Conservation (phyloP, 2,113 vertebrate species). For the Hemichromis elongatus region DNA sequence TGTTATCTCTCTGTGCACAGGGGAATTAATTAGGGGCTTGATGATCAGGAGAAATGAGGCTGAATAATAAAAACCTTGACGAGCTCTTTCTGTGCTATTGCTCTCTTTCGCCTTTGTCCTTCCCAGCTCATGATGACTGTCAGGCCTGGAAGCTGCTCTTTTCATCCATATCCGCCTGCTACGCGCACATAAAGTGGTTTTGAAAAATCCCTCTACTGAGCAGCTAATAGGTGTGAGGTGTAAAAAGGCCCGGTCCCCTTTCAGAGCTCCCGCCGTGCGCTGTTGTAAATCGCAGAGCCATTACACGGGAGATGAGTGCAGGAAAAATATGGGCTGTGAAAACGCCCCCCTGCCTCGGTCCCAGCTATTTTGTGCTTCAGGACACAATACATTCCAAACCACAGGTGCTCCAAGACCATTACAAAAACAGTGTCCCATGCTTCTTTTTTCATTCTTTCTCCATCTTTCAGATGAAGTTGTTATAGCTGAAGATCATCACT, state of each 20-base stretch:
- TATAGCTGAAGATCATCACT: not conserved
- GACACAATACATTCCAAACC: not conserved
- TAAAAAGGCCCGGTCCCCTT: not conserved
- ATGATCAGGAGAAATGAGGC: slow-evolving; percentile 22
- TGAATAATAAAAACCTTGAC: slow-evolving; percentile 22
- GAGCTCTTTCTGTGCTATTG: not conserved
- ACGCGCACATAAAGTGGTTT: slow-evolving; percentile 2
- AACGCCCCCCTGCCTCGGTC: not conserved
- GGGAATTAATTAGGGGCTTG: slow-evolving; percentile 40
- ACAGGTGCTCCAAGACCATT: not conserved
- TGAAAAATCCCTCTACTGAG: slow-evolving; percentile 15
- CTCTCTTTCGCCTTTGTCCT: slow-evolving; percentile 4
- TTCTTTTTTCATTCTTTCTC: not conserved
- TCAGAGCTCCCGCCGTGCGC: not conserved
- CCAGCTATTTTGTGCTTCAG: slow-evolving; percentile 9
- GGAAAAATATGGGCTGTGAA: not conserved
- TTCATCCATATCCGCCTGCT: not conserved
- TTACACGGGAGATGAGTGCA: slow-evolving; percentile 23
- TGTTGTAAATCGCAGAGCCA: slow-evolving; percentile 39
- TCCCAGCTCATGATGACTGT: not conserved
- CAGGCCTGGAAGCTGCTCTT: not conserved
- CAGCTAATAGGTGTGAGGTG: slow-evolving; percentile 22
- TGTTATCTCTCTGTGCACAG: not conserved
- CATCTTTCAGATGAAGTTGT: not conserved
- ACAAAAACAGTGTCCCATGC: not conserved